Conservation (phyloP, 1,140 invertebrate species). For the Dufourea novaeangliae region DNA sequence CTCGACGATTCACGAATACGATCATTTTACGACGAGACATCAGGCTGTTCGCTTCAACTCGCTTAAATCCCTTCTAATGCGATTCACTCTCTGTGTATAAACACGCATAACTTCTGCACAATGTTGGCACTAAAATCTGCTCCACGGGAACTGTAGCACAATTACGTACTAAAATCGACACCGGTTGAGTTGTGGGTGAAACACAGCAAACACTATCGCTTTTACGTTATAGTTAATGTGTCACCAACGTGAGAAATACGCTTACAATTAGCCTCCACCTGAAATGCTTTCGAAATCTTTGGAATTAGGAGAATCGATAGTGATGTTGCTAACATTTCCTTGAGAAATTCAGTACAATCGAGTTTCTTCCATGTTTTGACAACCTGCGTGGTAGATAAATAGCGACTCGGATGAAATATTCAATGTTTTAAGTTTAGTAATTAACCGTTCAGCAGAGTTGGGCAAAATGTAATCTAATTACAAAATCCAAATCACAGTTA, state of each 20-base stretch:
- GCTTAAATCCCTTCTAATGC: not conserved
- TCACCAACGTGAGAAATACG: not conserved
- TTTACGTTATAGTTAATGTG: conserved; percentile 1
- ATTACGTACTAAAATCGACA: not conserved
- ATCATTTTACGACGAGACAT: not conserved
- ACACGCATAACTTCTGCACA: conserved; percentile 19
- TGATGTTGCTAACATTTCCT: not conserved
- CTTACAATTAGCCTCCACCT: conserved; percentile 17
- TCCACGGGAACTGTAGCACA: not conserved
- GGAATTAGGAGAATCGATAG: not conserved
- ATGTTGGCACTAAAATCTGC: not conserved
- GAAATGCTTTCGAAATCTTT: not conserved
- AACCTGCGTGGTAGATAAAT: not conserved
- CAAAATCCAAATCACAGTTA: too few species aligned
- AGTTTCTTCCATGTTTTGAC: not conserved
- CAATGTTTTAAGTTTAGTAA: not conserved
- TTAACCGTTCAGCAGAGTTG: too few species aligned
- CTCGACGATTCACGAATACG: not conserved
- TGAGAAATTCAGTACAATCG: not conserved
- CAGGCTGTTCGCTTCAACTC: conserved; percentile 5
- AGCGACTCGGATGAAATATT: not conserved
- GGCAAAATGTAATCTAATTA: too few species aligned
- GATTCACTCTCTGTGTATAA: not conserved
- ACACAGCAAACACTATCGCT: conserved; percentile 25
- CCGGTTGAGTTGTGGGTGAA: not conserved